Conservation (phyloP, 2,113 vertebrate species). For the Sylvilagus bachmani region DNA sequence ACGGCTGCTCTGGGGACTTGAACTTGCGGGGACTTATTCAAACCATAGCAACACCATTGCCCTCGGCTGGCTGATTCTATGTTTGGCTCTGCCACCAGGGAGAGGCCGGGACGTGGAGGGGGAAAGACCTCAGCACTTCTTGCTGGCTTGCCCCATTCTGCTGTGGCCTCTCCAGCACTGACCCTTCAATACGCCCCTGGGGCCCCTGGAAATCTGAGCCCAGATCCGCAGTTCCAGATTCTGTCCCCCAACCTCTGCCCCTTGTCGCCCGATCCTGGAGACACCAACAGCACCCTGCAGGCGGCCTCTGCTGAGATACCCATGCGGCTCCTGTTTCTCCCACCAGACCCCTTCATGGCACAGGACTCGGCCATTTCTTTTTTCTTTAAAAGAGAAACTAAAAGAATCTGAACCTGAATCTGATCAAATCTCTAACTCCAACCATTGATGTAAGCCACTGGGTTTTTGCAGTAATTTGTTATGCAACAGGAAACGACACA, state of each 20-base stretch:
- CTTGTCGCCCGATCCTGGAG: background rate
- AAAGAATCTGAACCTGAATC: background rate
- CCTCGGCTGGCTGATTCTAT: background rate
- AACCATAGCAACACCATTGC: background rate
- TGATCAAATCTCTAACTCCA: background rate
- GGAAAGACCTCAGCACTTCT: background rate
- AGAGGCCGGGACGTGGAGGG: background rate
- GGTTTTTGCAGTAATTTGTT: background rate
- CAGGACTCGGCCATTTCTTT: background rate
- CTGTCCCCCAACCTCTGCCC: background rate
- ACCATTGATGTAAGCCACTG: background rate
- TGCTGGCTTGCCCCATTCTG: background rate
- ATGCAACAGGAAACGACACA: background rate
- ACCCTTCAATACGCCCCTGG: rapidly evolving
- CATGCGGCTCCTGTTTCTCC: background rate
- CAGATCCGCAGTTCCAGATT: background rate
- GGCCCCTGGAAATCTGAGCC: background rate
- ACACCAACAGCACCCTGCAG: background rate
- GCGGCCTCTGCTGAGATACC: background rate
- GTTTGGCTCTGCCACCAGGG: background rate
- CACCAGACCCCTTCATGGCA: background rate
- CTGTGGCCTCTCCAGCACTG: no score
- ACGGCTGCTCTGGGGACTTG: background rate
- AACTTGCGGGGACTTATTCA: background rate
- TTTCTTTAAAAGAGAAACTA: background rate